A percentile compares a stretch with the other conserved stretches of the same genome.
These are phyloP conservation scores for Hiodon alosoides DNA, from an alignment of 2,113 vertebrate genomes.

Conservation along the genomic window DNA sequence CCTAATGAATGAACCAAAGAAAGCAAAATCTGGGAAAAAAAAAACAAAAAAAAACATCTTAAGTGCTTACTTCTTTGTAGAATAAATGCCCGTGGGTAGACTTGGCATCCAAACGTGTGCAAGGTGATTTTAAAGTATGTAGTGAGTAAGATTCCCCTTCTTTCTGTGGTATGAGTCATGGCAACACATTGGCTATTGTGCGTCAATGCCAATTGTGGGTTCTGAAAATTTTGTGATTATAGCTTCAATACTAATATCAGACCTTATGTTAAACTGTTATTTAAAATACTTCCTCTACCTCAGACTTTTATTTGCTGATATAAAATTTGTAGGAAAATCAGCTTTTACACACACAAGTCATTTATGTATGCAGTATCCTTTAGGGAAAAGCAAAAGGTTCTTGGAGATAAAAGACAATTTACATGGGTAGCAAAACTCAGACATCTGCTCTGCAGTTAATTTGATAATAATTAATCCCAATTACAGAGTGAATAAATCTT, in stretches of 20 bases:
- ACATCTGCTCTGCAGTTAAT: no score
- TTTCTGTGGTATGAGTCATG: conserved; percentile 34
- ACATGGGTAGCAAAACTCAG: no score
- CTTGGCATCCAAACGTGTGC: conserved; percentile 28
- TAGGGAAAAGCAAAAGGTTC: no score
- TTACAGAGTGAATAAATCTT: no score
- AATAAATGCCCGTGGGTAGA: conserved; percentile 33
- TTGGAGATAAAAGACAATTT: no score
- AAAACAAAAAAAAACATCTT: conserved; percentile 38
- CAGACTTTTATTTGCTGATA: neutral
- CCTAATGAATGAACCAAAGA: conserved; percentile 32
- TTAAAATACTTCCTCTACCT: neutral
- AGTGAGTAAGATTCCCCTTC: conserved; percentile 19
- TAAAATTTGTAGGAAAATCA: neutral
- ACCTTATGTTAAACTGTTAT: neutral
- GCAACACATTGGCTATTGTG: neutral
- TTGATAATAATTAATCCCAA: no score
- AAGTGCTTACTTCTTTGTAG: conserved; percentile 33
- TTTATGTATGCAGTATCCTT: neutral
- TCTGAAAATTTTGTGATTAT: neutral
- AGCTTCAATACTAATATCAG: neutral
- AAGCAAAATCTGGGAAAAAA: conserved; percentile 15
- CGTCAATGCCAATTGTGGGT: neutral
- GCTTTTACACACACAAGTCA: no score
- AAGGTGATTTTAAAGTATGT: conserved; percentile 31